phyloP scores from a whole-genome alignment of 1,140 invertebrate species.

The Cylas formicarius region DNA sequence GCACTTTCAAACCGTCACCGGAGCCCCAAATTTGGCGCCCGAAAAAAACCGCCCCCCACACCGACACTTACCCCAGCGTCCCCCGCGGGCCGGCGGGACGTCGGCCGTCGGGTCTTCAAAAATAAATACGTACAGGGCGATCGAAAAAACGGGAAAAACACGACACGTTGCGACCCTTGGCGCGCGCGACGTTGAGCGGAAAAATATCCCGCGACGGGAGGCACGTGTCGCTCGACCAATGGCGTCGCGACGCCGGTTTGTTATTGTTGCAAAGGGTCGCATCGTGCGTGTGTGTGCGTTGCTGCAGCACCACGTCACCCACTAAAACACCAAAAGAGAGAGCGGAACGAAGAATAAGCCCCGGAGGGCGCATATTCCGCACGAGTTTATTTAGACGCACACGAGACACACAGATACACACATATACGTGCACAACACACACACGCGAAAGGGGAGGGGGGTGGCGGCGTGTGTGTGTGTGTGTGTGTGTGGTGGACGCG shows the following conservation, averaged over 20 bases:
- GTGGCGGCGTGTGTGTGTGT: too few species aligned
- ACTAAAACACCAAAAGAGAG: slow-evolving; percentile 26
- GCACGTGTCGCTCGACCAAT: slow-evolving; percentile 16
- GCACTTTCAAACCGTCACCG: too few species aligned
- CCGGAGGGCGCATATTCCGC: slow-evolving; percentile 29
- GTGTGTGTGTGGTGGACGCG: slow-evolving; percentile 20
- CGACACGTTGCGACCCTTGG: too few species aligned
- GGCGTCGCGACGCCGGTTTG: slow-evolving; percentile 15
- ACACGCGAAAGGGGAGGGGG: slow-evolving; percentile 16
- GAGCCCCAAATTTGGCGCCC: too few species aligned
- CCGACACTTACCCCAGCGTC: too few species aligned
- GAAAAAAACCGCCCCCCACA: too few species aligned
- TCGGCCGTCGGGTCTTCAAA: slow-evolving; percentile 7
- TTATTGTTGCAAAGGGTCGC: slow-evolving; percentile 25
- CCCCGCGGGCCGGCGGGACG: neutral
- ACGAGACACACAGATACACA: too few species aligned
- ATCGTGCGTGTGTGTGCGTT: slow-evolving; percentile 15
- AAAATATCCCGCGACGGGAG: slow-evolving; percentile 1
- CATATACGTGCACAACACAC: slow-evolving; percentile 25
- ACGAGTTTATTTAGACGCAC: too few species aligned
- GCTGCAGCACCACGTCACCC: slow-evolving; percentile 13
- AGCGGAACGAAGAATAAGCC: slow-evolving; percentile 12
- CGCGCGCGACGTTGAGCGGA: slow-evolving; percentile 4
- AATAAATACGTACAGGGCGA: too few species aligned
- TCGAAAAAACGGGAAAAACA: too few species aligned